phyloP scores from a whole-genome alignment of 2,113 vertebrate genomes.

The Echinops telfairi region DNA sequence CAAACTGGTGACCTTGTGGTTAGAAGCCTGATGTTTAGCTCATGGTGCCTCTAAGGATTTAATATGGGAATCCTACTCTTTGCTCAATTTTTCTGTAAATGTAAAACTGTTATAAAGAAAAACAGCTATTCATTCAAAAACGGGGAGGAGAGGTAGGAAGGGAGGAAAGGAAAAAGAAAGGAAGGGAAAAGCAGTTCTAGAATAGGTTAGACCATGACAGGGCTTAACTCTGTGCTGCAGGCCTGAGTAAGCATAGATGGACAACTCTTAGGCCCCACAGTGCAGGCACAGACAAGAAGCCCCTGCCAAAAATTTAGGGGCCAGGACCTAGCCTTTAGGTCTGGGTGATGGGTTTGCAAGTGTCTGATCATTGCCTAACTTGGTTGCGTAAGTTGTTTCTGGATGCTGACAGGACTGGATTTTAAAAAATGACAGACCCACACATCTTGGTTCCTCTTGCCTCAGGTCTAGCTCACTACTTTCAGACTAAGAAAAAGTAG shows the following conservation, averaged over 20 bases:
- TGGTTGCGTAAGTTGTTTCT: constrained; percentile 43
- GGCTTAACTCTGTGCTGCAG: constrained; percentile 23
- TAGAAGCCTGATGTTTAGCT: too few species aligned
- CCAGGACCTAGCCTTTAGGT: constrained; percentile 7
- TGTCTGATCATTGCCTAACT: too few species aligned
- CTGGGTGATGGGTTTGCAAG: neutral
- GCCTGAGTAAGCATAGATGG: neutral
- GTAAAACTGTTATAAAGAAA: constrained; percentile 32
- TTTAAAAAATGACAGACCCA: constrained; percentile 39
- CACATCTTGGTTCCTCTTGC: neutral
- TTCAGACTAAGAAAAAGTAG: too few species aligned
- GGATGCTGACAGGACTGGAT: neutral
- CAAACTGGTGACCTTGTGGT: too few species aligned
- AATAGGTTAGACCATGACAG: neutral
- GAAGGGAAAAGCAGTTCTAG: neutral
- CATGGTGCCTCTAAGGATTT: too few species aligned
- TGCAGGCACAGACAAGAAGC: neutral
- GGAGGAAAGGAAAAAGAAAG: neutral
- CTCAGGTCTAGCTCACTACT: neutral
- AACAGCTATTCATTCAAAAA: constrained; percentile 1
- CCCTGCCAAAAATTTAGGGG: neutral
- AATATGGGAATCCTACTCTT: neutral
- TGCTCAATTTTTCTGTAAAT: constrained; percentile 31
- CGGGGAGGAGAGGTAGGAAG: neutral
- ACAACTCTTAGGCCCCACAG: neutral